Evolutionary conservation across 2,888 invertebrate genomes (phyloP), one percentile per base, ranked within the genome.

Genomic region (Dinocampus coccinellae): DNA sequence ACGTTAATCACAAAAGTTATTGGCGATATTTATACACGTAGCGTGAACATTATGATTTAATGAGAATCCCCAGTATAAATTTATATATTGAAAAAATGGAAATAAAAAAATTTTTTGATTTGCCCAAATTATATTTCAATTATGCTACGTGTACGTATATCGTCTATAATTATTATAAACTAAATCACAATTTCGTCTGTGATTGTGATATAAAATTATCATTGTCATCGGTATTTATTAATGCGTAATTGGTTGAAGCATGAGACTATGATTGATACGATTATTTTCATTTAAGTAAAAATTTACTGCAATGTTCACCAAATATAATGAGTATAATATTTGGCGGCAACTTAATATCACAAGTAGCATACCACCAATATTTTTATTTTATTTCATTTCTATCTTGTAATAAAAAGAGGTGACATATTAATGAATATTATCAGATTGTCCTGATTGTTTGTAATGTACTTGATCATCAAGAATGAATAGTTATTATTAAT

Each of bases 1-100:
- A 81, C 77, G 77, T 80, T 83, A 84, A 85, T 85, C 85, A 84
- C 85, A 85, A n/a, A n/a, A 80, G 76, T 81, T 81, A 71, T 71
- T 75, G 76, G 76, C 75, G 47, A 34, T n/a, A n/a, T 55, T 47
- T 57, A 16, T 66, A 71, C 74, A 75, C 67, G 76, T 70, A 67
- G 55, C 57, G 62, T 55, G 9, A 64, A 70, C 62, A 3, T 34
- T 58, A 71, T 65, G 61, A 57, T 68, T 7, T 47, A 55, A 72
- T 61, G 65, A 57, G 70, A 7, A 29, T 71, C 68, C 66, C 53
- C 68, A 74, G 70, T 62, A 74, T 76, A 77, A 72, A 72, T 64
- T 52, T 34, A 24, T 26, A 13, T 16, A 22, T 29, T 16, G 6
- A 66, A 20, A 22, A 9, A 11, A 34, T 26, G 1, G 10, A 24